Base-by-base conservation (phyloP, 2,888 invertebrate genomes). In the Drosophila incognita region DNA sequence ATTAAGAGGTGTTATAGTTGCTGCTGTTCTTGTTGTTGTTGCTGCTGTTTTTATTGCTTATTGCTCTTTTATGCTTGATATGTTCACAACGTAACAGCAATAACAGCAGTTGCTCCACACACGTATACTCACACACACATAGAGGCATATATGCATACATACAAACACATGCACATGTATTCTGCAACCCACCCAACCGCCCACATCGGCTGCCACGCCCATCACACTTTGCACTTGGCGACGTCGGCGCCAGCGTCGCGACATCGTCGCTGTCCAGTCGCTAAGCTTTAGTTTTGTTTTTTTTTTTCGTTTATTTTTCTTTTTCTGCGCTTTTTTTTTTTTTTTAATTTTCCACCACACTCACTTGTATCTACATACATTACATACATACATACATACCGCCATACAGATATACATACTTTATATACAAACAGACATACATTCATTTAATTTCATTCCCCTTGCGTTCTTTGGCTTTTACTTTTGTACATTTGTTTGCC, bases 381-480 rank as follows among this genome's bases (percentile, higher is more conserved):
- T 4, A 66, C 40, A 46, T 42, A 52, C 52, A 46, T 42, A 52
- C 52, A 65, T 35, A 69, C 36, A 36, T 36, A 53, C 49, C 2
- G 4, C 51, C 36, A 65, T 3, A 54, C 40, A 63, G 29, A 53
- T 48, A 62, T 27, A 69, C 42, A 33, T 29, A 51, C 46, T 33
- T 35, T 18, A 31, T 7, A 54, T 52, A 57, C 29, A 40, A 51
- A 53, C 38, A 57, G 69, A 72, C 48, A 54, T 57, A 51, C 62
- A 78, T 66, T 67, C 70, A 78, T 71, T 76, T 65, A 73, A 79
- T 79, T 74, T 78, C 64, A 74, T 65, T 74, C 69, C 76, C 53
- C 79, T 56, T 51, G 53, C 58, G 68, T 81, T 70, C 74, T 79
- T 76, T 81, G 76, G 79, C 70, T 76, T 74, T 81, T 69, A 81